These are phyloP conservation scores for Agrilus mali DNA, from an alignment of 2,888 invertebrate genomes.

Conservation along the genomic window DNA sequence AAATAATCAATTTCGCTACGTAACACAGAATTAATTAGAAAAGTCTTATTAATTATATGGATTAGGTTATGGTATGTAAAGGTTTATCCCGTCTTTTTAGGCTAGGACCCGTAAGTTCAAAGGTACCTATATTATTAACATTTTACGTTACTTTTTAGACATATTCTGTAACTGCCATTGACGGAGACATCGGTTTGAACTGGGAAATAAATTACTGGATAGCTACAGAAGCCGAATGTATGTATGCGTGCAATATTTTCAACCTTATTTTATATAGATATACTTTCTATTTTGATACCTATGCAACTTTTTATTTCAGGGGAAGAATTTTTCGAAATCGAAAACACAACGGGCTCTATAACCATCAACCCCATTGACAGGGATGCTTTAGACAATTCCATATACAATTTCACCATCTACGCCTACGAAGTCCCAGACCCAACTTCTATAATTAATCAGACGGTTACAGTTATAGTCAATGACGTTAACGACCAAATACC, in stretches of 20 bases:
- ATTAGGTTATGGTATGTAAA: too few relatives aligned
- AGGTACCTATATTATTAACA: neutral
- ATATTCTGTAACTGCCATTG: slow-evolving; percentile 34
- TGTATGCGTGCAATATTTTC: slow-evolving; percentile 25
- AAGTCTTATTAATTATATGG: too few relatives aligned
- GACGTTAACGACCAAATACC: slow-evolving; percentile 59
- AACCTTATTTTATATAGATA: slow-evolving; percentile 7
- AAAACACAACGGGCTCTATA: slow-evolving; percentile 21
- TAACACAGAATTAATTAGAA: too few relatives aligned
- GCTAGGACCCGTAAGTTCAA: too few relatives aligned
- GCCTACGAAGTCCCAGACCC: slow-evolving; percentile 26
- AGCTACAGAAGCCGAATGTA: slow-evolving; percentile 30
- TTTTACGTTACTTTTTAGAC: slow-evolving; percentile 20
- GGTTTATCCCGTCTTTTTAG: too few relatives aligned
- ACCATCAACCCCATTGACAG: slow-evolving; percentile 28
- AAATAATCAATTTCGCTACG: too few relatives aligned
- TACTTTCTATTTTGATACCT: too few relatives aligned
- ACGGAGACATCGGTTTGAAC: slow-evolving; percentile 49
- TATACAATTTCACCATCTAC: slow-evolving; percentile 22
- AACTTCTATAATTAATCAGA: slow-evolving; percentile 13
- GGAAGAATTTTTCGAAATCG: slow-evolving; percentile 15
- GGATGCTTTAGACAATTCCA: slow-evolving; percentile 22
- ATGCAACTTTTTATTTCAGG: slow-evolving; percentile 9
- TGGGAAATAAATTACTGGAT: slow-evolving; percentile 40
- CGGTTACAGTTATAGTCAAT: slow-evolving; percentile 30